These are phyloP conservation scores for Burhinus oedicnemus DNA, from an alignment of 2,113 vertebrate genomes.

Conservation along the genomic window DNA sequence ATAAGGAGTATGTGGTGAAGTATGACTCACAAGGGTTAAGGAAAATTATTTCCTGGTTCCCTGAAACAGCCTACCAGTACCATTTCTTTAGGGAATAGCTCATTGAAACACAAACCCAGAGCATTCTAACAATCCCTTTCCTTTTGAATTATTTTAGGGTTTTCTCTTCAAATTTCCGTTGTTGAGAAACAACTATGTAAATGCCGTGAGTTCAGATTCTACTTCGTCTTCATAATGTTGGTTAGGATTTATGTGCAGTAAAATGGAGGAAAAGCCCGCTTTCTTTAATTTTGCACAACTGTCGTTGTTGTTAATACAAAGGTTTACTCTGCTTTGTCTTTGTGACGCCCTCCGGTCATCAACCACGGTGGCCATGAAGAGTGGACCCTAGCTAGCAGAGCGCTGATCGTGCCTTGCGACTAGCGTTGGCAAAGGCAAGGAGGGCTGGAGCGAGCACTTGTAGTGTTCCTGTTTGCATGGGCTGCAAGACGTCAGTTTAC, in stretches of 20 bases:
- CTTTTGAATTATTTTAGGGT: not conserved
- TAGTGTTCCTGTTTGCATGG: not conserved
- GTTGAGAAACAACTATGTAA: not conserved
- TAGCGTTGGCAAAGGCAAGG: not conserved
- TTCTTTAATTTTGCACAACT: not conserved
- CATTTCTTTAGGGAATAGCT: not conserved
- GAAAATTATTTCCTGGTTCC: not conserved
- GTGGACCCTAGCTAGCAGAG: not conserved
- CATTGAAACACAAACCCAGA: not conserved
- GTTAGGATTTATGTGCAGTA: not conserved
- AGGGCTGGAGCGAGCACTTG: not conserved
- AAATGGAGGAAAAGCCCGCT: not conserved
- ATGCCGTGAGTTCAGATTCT: not conserved
- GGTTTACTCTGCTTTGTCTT: not conserved
- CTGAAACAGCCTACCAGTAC: not conserved
- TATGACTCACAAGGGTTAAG: not conserved
- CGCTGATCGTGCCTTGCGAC: accelerated
- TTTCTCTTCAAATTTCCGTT: not conserved
- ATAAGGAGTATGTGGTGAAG: not conserved
- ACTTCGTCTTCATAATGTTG: not conserved
- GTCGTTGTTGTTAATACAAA: not conserved
- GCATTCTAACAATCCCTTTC: not conserved
- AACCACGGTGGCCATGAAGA: not conserved
- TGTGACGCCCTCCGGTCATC: not conserved
- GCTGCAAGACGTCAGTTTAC: not conserved